Conservation (phyloP, 2,888 invertebrate genomes). For the Oligia latruncula region DNA sequence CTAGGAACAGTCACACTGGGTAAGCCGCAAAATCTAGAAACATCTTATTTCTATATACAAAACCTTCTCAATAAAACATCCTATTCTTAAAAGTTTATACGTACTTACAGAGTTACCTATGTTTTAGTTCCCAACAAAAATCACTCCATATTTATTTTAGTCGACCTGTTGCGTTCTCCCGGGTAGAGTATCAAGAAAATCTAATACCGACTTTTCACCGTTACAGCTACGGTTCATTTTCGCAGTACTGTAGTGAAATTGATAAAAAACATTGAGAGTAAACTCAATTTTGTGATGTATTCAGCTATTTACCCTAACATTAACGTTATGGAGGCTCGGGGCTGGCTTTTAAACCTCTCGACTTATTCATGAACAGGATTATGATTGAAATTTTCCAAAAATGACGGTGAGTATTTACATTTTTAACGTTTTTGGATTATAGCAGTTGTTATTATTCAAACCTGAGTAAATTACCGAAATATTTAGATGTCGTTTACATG, state of each 20-base stretch:
- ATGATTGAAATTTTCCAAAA: conserved; percentile 27
- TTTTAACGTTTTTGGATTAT: conserved; percentile 5
- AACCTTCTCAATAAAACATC: conserved; percentile 11
- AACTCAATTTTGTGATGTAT: conserved; percentile 78
- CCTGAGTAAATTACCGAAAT: not conserved
- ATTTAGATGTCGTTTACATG: too few relatives aligned
- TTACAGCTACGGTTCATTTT: conserved; percentile 50
- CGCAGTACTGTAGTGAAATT: conserved; percentile 1
- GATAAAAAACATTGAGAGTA: conserved; percentile 71
- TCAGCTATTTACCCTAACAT: conserved; percentile 73
- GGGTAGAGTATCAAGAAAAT: conserved; percentile 19
- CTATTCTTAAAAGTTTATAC: not conserved
- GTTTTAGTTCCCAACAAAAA: conserved; percentile 54
- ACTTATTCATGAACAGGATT: conserved; percentile 53
- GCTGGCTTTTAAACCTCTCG: conserved; percentile 61
- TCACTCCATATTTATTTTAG: conserved; percentile 66
- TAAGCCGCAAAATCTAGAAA: not conserved
- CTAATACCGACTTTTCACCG: conserved; percentile 41
- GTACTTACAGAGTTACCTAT: not conserved
- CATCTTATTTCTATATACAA: not conserved
- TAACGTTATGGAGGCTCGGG: conserved; percentile 54
- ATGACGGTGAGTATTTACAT: conserved; percentile 5
- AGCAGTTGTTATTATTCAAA: not conserved
- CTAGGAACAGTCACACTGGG: too few relatives aligned
- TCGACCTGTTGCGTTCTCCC: conserved; percentile 70